Evolutionary conservation across 1,140 invertebrate species (phyloP).

Genomic region (Cheumatopsyche charites): DNA sequence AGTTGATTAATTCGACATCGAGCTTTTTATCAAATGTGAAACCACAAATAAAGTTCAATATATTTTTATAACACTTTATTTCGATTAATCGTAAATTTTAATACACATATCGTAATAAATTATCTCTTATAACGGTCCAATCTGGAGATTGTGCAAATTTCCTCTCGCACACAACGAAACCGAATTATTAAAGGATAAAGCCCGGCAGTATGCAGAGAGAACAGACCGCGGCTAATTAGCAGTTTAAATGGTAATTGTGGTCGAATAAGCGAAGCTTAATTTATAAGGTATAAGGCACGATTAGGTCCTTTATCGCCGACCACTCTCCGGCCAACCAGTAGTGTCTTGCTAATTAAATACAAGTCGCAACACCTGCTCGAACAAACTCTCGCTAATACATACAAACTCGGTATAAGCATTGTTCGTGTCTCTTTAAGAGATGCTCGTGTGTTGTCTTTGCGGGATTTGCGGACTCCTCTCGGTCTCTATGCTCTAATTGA

Average conservation of each 20-base stretch:
- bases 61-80: too few relatives aligned
- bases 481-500: not conserved
- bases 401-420: not conserved
- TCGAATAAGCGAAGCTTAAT: slow-evolving; percentile 21
- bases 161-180: not conserved
- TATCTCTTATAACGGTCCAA: too few relatives aligned
- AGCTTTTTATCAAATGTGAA: too few relatives aligned
- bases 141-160: too few relatives aligned
- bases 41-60: too few relatives aligned
- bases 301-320: slow-evolving; percentile 21
- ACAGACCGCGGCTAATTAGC: slow-evolving; percentile 21
- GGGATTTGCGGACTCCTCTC: not conserved
- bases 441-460: not conserved
- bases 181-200: slow-evolving; percentile 17
- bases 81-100: too few relatives aligned
- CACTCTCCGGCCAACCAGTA: not conserved
- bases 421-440: not conserved
- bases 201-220: not conserved
- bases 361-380: slow-evolving; percentile 12
- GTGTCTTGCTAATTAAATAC: slow-evolving; percentile 20
- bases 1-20: not conserved
- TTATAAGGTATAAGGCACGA: slow-evolving; percentile 15
- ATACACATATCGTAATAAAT: too few relatives aligned
- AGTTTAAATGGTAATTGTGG: slow-evolving; percentile 24
- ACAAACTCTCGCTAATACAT: not conserved